Evolutionary conservation across 2,797 vertebrate species (phyloP).

Genomic region (Salmo trutta): DNA sequence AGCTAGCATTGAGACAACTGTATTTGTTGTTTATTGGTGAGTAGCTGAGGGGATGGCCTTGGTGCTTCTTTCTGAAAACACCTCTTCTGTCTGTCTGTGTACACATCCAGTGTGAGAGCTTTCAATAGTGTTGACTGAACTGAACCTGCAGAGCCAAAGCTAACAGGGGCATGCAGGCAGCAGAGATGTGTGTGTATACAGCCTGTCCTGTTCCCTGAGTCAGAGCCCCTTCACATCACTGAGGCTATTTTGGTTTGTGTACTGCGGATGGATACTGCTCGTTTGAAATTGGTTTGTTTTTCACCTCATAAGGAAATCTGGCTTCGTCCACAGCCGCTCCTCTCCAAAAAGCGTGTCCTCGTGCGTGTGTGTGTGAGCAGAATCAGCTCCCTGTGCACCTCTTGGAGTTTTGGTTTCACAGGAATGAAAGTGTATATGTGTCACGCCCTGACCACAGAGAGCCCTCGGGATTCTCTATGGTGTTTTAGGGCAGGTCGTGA

Average conservation of each 20-base stretch:
- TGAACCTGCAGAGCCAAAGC: conserved; percentile 64
- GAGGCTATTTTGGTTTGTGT: conserved; percentile 18
- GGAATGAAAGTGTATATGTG: conserved; percentile 58
- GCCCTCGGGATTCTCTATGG: too few relatives aligned
- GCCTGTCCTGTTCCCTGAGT: neutral
- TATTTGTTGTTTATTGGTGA: neutral
- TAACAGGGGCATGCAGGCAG: conserved; percentile 51
- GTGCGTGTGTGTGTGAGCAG: conserved; percentile 26
- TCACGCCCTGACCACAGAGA: too few relatives aligned
- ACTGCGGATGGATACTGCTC: conserved; percentile 60
- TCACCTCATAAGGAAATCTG: conserved; percentile 60
- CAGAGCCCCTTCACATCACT: neutral
- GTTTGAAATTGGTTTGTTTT: conserved; percentile 63
- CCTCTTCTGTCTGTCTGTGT: neutral
- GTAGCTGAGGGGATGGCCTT: neutral
- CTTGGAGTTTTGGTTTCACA: conserved; percentile 57
- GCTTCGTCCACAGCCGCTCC: conserved; percentile 48
- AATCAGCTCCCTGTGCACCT: conserved; percentile 39
- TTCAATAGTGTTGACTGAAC: conserved; percentile 57
- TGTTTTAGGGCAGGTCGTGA: too few relatives aligned
- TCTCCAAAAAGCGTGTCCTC: conserved; percentile 39
- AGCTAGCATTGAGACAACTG: too few relatives aligned
- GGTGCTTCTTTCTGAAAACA: neutral
- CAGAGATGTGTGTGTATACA: neutral
- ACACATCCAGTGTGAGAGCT: conserved; percentile 18